Evolutionary conservation across 2,888 invertebrate species (phyloP).

Genomic region (Abscondita cerata): DNA sequence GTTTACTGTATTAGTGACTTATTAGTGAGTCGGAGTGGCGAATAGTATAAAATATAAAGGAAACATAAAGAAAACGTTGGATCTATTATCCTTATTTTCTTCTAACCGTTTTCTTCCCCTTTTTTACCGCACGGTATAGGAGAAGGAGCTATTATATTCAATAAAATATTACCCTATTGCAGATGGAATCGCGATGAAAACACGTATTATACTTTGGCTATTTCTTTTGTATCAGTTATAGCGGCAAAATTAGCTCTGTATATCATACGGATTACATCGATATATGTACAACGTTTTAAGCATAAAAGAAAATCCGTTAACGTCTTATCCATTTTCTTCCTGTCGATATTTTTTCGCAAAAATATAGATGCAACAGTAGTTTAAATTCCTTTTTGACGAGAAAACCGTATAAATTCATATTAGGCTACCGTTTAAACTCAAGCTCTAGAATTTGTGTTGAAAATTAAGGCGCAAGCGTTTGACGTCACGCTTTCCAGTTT

Average conservation of each 20-base stretch:
- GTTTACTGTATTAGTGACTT: constrained; percentile 10
- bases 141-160: constrained; percentile 11
- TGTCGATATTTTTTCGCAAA: too few relatives aligned
- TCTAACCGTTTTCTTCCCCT: constrained; percentile 11
- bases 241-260: constrained; percentile 11
- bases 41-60: constrained; percentile 10
- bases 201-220: constrained; percentile 11
- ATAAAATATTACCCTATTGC: constrained; percentile 12
- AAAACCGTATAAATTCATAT: too few relatives aligned
- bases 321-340: too few relatives aligned
- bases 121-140: constrained; percentile 5
- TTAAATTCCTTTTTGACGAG: too few relatives aligned
- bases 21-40: constrained; percentile 6
- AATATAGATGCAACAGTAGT: too few relatives aligned
- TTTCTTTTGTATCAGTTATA: constrained; percentile 11
- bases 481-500: constrained; percentile 10
- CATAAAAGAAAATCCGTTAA: not conserved
- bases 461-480: constrained; percentile 13
- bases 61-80: constrained; percentile 12
- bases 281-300: not conserved
- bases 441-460: not conserved
- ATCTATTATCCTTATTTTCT: constrained; percentile 12
- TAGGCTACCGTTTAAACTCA: not conserved
- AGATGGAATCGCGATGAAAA: constrained; percentile 12
- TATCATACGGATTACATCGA: constrained; percentile 8